Base-by-base conservation (phyloP, 1,140 invertebrate species). In the Macrotrachela quadricornifera region DNA sequence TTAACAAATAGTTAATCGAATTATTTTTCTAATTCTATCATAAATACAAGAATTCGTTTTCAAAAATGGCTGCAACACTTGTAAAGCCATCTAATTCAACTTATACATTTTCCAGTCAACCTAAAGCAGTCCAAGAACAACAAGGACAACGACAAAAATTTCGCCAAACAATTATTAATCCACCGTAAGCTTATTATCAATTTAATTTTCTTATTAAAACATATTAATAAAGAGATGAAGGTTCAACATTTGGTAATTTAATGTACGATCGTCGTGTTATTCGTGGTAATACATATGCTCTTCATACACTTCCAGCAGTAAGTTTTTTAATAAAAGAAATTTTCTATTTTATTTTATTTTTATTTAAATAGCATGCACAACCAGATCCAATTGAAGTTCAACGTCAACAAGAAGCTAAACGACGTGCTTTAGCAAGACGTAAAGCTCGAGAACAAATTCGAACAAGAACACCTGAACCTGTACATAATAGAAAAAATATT, bases 251-350 rank as follows among this genome's bases (percentile, higher is more conserved):
- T 2, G 67, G 68, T 38, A 71, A 86, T 71, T 75, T 86, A 60
- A 86, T 85, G 82, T 82, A 79, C 67, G 83, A 87, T 64, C 77
- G 77, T 61, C 73, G 83, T 56, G 78, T 86, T 55, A 76, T 81
- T 56, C 75, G 83, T 58, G 83, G 83, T 57, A 83, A 78, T 63
- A 84, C 80, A 44, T 79, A 78, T 65, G 74, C 75, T 13, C 66
- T 74, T 55, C 73, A 79, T 56, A 73, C 75, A 38, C 65, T 75
- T 16, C 68, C 74, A 53, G 71, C 72, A 57, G 76, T 78, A 63
- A 75, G 75, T 70, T 53, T n/a, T 50, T 42, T 40, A 13, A 43
- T 49, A 18, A 13, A n/a, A 6, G 14, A 0, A 30, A 40, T 40
- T 46, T 45, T 16, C 8, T 4, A 30, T 30, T 4, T 4, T 30